Evolutionary conservation across 2,888 invertebrate species (phyloP).

Genomic region (Aphidoletes aphidimyza): DNA sequence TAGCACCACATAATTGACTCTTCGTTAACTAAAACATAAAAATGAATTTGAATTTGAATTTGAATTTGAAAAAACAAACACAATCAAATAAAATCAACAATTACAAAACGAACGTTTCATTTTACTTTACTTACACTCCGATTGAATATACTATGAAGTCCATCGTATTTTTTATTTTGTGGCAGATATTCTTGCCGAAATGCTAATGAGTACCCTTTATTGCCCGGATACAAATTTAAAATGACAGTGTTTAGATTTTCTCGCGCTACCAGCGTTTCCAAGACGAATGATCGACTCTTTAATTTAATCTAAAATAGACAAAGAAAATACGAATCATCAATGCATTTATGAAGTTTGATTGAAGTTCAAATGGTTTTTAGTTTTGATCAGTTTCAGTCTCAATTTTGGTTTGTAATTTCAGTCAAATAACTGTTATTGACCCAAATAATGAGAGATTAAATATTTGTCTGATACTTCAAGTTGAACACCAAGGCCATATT

Average conservation of each 20-base stretch:
- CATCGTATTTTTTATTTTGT: slow-evolving; percentile 41
- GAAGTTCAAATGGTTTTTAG: too few species aligned
- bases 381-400: too few species aligned
- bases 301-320: slow-evolving; percentile 63
- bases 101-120: not conserved
- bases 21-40: slow-evolving; percentile 62
- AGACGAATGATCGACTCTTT: slow-evolving; percentile 73
- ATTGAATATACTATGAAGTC: slow-evolving; percentile 35
- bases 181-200: slow-evolving; percentile 59
- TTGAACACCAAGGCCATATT: not conserved
- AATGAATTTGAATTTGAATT: too few species aligned
- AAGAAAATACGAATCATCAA: slow-evolving; percentile 34
- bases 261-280: slow-evolving; percentile 85
- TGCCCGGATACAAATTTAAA: slow-evolving; percentile 89
- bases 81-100: not conserved
- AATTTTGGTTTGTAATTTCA: too few species aligned
- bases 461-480: too few species aligned
- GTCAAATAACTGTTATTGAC: too few species aligned
- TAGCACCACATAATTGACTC: slow-evolving; percentile 60
- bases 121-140: slow-evolving; percentile 23
- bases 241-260: slow-evolving; percentile 90
- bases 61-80: not conserved
- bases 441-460: too few species aligned
- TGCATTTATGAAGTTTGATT: too few species aligned
- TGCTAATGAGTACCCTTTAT: slow-evolving; percentile 84